Conservation (phyloP, 2,113 vertebrate species). For the Ochotona princeps region DNA sequence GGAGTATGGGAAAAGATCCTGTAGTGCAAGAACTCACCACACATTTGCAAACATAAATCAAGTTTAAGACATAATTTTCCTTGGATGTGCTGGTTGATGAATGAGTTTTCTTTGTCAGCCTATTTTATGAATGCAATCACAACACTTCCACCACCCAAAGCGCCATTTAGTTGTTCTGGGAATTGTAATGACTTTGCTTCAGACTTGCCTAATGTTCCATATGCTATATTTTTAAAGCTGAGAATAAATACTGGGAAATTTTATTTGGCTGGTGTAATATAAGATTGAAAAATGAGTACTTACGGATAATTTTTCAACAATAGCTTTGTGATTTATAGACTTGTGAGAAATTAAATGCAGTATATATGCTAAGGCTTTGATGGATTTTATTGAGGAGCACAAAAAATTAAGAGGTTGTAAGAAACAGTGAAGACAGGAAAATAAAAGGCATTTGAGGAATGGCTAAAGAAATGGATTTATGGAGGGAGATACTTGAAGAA, state of each 20-base stretch:
- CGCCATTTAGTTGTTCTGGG: background rate
- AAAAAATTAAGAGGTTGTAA: constrained; percentile 1
- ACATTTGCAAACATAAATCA: constrained; percentile 58
- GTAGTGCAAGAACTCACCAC: constrained; percentile 32
- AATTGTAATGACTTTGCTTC: constrained; percentile 35
- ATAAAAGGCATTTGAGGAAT: background rate
- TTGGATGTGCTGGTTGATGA: constrained; percentile 5
- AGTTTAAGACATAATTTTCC: constrained; percentile 11
- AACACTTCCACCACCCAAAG: constrained; percentile 42
- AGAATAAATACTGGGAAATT: constrained; percentile 15
- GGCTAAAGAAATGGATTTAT: background rate
- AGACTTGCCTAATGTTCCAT: constrained; percentile 32
- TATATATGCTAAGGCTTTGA: background rate
- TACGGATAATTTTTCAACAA: constrained; percentile 23
- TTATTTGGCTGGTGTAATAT: constrained; percentile 35
- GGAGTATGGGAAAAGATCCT: background rate
- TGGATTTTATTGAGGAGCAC: constrained; percentile 3
- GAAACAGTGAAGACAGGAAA: background rate
- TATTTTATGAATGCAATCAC: constrained; percentile 45
- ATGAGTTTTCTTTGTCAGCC: constrained; percentile 30
- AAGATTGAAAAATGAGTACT: constrained; percentile 11
- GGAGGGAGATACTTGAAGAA: constrained; percentile 6
- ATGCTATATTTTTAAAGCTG: constrained; percentile 17
- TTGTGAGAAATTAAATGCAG: background rate
- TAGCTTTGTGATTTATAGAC: background rate